Conservation (phyloP, 53 echinoderm and acorn worm genomes). For the Paracentrotus lividus region DNA sequence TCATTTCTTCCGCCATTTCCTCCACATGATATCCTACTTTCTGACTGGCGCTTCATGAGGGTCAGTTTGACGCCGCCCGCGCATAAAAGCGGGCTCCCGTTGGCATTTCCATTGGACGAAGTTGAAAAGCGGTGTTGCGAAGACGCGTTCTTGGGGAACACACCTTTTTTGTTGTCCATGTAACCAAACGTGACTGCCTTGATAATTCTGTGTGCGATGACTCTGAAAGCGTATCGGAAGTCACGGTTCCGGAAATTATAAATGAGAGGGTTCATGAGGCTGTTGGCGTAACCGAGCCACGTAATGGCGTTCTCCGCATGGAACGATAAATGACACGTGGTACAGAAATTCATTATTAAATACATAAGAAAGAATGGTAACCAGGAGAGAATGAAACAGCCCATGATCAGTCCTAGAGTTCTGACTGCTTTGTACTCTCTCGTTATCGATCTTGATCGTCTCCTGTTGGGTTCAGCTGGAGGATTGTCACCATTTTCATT, state of each 20-base stretch:
- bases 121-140: constrained; percentile 57
- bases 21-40: constrained; percentile 1
- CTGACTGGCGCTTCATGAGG: constrained; percentile 3
- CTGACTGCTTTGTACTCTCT: constrained; percentile 78
- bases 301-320: constrained; percentile 72
- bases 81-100: constrained; percentile 45
- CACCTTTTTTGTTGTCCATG: constrained; percentile 42
- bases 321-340: constrained; percentile 56
- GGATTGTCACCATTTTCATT: not conserved
- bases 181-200: constrained; percentile 36
- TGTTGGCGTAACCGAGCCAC: constrained; percentile 80
- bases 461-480: constrained; percentile 48
- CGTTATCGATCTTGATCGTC: constrained; percentile 67
- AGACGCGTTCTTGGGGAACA: constrained; percentile 55
- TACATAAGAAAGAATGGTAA: constrained; percentile 83
- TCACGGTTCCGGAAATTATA: constrained; percentile 74
- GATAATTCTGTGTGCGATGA: constrained; percentile 61
- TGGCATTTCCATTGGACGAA: constrained; percentile 60
- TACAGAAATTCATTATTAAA: constrained; percentile 78
- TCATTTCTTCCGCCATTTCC: constrained; percentile 34
- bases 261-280: constrained; percentile 80
- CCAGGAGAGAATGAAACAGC: constrained; percentile 81
- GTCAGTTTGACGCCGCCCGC: constrained; percentile 1
- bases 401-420: constrained; percentile 79
- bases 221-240: constrained; percentile 73